A percentile compares a stretch with the other conserved stretches of the same genome.
These are phyloP conservation scores for Colinus virginianus DNA, from an alignment of 2,113 vertebrate genomes.

Conservation along the genomic window DNA sequence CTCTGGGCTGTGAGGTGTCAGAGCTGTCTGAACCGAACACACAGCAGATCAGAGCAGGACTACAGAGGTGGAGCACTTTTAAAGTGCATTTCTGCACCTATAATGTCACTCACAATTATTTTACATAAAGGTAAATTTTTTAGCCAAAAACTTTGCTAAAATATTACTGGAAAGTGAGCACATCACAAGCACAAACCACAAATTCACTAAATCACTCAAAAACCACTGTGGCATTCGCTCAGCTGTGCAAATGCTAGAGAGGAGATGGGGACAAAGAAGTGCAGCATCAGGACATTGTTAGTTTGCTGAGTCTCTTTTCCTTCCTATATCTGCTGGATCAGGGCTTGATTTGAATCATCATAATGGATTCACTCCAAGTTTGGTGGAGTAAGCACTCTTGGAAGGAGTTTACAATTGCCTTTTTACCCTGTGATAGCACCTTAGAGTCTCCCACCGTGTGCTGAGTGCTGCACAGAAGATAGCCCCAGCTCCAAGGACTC, in stretches of 20 bases:
- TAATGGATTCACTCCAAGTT: accelerated
- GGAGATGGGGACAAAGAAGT: background rate
- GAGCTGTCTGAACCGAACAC: background rate
- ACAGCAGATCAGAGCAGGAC: background rate
- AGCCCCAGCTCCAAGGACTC: background rate
- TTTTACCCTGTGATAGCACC: background rate
- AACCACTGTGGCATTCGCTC: background rate
- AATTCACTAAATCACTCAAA: background rate
- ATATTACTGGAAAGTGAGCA: background rate
- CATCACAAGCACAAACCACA: background rate
- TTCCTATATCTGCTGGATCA: accelerated
- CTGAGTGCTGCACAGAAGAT: background rate
- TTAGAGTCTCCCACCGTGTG: background rate
- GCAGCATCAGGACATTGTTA: accelerated
- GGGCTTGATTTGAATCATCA: background rate
- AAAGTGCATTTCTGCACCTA: background rate
- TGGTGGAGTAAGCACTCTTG: background rate
- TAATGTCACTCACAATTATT: background rate
- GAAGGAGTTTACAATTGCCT: background rate
- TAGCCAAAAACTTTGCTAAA: background rate
- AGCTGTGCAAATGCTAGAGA: accelerated
- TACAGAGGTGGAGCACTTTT: background rate
- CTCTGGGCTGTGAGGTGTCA: background rate
- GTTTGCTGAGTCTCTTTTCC: background rate
- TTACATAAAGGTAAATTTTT: background rate